Conservation (phyloP, 2,797 vertebrate species). For the Picus viridis region DNA sequence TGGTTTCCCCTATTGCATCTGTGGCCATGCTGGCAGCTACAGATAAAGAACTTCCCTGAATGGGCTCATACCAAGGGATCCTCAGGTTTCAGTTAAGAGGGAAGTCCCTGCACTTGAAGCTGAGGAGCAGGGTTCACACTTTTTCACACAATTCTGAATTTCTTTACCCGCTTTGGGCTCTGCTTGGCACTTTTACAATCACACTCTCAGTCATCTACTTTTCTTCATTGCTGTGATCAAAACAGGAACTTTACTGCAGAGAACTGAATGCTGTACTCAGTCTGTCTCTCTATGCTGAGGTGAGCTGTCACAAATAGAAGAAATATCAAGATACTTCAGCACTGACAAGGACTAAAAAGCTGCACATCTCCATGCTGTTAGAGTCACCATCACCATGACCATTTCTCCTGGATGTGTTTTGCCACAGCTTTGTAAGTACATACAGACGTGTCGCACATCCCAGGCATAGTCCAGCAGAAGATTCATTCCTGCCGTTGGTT, state of each 20-base stretch:
- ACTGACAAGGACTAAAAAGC: neutral
- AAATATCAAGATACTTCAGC: neutral
- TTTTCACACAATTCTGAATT: neutral
- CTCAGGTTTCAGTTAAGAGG: slow-evolving; percentile 42
- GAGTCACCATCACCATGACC: neutral
- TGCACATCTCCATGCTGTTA: neutral
- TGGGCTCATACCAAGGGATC: neutral
- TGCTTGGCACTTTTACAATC: neutral
- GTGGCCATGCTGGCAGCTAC: slow-evolving; percentile 54
- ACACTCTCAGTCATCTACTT: neutral
- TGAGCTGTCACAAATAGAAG: neutral
- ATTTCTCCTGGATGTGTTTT: neutral
- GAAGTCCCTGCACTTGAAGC: slow-evolving; percentile 44
- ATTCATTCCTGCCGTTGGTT: neutral
- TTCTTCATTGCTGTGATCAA: neutral
- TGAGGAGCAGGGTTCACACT: neutral
- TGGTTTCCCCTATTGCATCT: slow-evolving; percentile 56
- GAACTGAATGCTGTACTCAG: fast-evolving
- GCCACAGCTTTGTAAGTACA: neutral
- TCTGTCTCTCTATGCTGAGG: neutral
- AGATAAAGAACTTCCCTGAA: slow-evolving; percentile 50
- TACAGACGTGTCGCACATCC: neutral
- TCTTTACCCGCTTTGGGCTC: neutral
- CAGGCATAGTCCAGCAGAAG: neutral
- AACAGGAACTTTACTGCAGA: neutral